Evolutionary conservation across 2,113 vertebrate species (phyloP).

Genomic region (Manacus vitellinus): DNA sequence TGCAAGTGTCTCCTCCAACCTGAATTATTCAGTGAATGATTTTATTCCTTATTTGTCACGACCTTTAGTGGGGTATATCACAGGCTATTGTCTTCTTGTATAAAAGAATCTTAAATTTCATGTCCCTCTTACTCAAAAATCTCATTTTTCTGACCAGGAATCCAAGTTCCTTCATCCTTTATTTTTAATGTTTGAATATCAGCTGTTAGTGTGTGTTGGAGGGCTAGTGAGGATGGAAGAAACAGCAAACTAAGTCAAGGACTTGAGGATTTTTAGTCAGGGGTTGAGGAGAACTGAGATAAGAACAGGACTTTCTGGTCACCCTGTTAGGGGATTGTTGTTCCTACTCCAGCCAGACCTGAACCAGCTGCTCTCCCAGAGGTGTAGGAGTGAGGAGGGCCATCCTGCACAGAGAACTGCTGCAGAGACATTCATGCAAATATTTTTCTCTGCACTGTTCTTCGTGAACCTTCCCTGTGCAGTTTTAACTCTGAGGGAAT

Average conservation of each 20-base stretch:
- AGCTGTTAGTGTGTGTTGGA: not conserved
- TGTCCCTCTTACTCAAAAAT: not conserved
- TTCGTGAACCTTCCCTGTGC: not conserved
- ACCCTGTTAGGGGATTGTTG: not conserved
- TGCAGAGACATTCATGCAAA: not conserved
- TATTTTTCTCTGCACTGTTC: rapidly evolving
- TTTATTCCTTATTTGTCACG: not conserved
- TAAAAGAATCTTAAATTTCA: not conserved
- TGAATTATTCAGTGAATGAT: not conserved
- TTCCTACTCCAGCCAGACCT: not conserved
- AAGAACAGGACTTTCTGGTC: not conserved
- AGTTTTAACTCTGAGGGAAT: not conserved
- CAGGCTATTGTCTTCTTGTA: not conserved
- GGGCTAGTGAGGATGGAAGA: not conserved
- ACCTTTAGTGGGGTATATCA: not conserved
- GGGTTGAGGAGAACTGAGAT: not conserved
- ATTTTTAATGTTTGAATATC: not conserved
- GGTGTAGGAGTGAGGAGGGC: not conserved
- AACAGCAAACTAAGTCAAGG: not conserved
- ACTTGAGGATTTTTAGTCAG: not conserved
- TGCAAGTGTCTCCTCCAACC: not conserved
- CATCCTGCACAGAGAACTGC: not conserved
- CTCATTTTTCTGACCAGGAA: not conserved
- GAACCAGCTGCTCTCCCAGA: not conserved
- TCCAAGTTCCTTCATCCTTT: not conserved